Base-by-base conservation (phyloP, 2,797 vertebrate genomes). In the Megalops cyprinoides region DNA sequence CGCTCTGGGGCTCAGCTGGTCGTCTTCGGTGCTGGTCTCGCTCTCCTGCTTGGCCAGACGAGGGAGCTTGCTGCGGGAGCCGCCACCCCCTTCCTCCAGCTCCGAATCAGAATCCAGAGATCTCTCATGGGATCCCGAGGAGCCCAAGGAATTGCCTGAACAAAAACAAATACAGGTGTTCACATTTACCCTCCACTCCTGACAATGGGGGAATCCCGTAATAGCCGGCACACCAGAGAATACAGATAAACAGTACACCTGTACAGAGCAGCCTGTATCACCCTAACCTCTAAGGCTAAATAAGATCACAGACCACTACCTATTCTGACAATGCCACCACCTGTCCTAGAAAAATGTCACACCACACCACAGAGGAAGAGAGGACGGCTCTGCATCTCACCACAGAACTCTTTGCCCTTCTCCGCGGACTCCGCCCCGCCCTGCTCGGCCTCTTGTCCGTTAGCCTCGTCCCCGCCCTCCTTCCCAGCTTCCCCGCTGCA, bases 21-120 rank as follows among this genome's bases (percentile, higher is more conserved):
- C 90, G 1, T 87, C 89, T 0, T 95, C 94, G 0, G 85, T 84
- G 77, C 94, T 92, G 23, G 90, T 91, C 48, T 94, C 93, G 0
- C 91, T 92, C 1, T 81, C 89, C 77, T 91, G 92, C 28, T 90
- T 91, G 0, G 53, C 79, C 60, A 92, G 84, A 31, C 82, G 76
- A 69, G 0, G 82, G 0, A 0, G 73, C 51, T 46, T 79, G 10
- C 12, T 60, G 53, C 67, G 75, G 46, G 31, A 37, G 0, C 25
- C 71, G 51, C 67, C 80, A 15, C 2, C 82, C 28, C 18, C 0
- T 0, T 94, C 95, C 51, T 96, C 95, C 42, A 86, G 87, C 28
- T 96, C 96, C 0, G 93, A 95, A 82, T 96, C 96, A 0, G 95
- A 96, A 79, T 96, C 95, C 0, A 94, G 89, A 0, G 93, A 95